Evolutionary conservation across 1,140 invertebrate genomes (phyloP).

Genomic region (Musca domestica): DNA sequence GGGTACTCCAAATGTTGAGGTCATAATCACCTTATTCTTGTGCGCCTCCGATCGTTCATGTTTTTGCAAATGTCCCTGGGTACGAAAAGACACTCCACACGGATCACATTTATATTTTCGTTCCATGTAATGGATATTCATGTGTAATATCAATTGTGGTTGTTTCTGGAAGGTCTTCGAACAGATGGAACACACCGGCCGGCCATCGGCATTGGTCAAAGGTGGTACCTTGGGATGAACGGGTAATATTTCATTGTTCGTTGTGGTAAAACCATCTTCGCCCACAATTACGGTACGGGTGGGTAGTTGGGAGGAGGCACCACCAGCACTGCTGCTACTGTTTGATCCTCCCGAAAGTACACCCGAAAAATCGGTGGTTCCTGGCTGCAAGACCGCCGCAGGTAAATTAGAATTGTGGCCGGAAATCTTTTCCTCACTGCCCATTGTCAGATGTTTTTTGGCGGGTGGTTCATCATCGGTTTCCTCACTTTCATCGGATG

Average conservation of each 20-base stretch:
- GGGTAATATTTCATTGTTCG: conserved; percentile 29
- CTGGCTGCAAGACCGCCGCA: conserved; percentile 45
- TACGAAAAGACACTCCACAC: conserved; percentile 87
- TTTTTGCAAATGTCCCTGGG: conserved; percentile 85
- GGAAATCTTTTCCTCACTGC: background rate
- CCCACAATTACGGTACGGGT: conserved; percentile 44
- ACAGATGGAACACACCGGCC: conserved; percentile 83
- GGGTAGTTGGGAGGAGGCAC: background rate
- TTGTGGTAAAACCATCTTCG: conserved; percentile 50
- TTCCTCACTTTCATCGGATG: conserved; percentile 32
- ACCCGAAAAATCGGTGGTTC: conserved; percentile 46
- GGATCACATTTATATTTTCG: conserved; percentile 87
- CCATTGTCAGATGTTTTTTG: background rate
- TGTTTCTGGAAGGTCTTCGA: conserved; percentile 88
- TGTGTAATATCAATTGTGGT: conserved; percentile 84
- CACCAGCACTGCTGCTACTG: background rate
- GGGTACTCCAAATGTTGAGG: conserved; percentile 78
- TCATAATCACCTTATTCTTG: conserved; percentile 88
- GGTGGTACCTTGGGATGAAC: conserved; percentile 31
- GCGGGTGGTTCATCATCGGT: conserved; percentile 4
- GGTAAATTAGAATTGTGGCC: conserved; percentile 47
- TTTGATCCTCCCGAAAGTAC: conserved; percentile 29
- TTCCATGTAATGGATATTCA: conserved; percentile 96
- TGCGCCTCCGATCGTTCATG: conserved; percentile 87
- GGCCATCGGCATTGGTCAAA: conserved; percentile 65